Evolutionary conservation across 2,888 invertebrate genomes (phyloP), one percentile per base, ranked within the genome.

Genomic region (Lagria hirta): DNA sequence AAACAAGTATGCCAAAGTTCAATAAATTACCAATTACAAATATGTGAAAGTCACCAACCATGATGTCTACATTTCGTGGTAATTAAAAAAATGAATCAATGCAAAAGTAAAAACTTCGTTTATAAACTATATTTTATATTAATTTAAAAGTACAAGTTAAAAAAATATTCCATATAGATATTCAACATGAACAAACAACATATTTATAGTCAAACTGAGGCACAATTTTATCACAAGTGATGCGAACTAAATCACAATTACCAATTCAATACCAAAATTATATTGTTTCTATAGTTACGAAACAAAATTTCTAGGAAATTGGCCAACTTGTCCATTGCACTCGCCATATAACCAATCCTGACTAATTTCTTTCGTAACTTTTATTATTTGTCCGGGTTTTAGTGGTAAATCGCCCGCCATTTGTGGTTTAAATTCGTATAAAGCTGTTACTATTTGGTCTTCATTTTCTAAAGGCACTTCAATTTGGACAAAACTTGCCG

Each of bases 331-430:
- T 17, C 81, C 82, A 44, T 78, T 75, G 52, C 78, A 80, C 65
- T 84, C 83, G 8, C 89, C 89, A 62, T 78, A 85, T 43, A 86
- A 77, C 90, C 90, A 90, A 57, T 88, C 85, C 33, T 83, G 78
- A 58, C 84, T 85, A 55, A 88, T 76, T 72, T 80, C 81, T 53
- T 81, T 78, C 23, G 82, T 72, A 38, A 89, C 79, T 32, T 71
- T 77, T 30, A 90, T 79, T 47, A 75, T 68, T 56, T 80, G 65
- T 6, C 68, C 67, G 20, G 65, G 58, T 52, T 55, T 59, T 30
- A 69, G 68, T 55, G 51, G 52, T 33, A 61, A 55, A 56, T 65
- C 66, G 13, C 58, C 64, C 4, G 54, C 34, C 49, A 64, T 51
- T 55, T 65, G 83, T 3, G 85, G 80, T 22, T 75, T 74, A 65